Base-by-base conservation (phyloP, 2,797 vertebrate species). In the Pterois miles region DNA sequence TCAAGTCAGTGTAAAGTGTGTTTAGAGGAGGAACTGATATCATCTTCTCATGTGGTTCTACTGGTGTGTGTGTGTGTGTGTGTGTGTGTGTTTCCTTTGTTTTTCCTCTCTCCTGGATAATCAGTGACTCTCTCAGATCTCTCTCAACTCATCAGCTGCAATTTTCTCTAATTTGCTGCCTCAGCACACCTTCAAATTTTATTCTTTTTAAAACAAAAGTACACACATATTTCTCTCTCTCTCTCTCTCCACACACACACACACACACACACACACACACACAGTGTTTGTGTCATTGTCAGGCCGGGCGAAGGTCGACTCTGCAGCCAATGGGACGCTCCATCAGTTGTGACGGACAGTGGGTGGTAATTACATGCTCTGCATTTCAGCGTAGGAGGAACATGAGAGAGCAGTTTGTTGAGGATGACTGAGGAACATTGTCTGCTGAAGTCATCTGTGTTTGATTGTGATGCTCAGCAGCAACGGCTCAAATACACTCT, bases 361-460 rank as follows among this genome's bases (percentile, higher is more conserved):
- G 53, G 78, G 29, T 16, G 33, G 56, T 80, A 80, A 86, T 88
- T 64, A 82, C 75, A 75, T 48, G 76, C 60, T 64, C 56, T 65
- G 65, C 29, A 14, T 57, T 83, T 59, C 31, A 27, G 40, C 11
- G 69, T 71, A 64, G 67, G 73, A 69, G 48, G 8, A 18, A 66
- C 25, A 58, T 13, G 31, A 69, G 46, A 25, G 69, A 67, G 40
- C 16, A 8, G 62, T 65, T 60, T 56, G 65, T 27, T 46, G 43
- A 54, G 46, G 20, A 16, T 4, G 33, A 29, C 4, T 34, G 74
- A 80, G 53, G 50, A 53, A 3, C 53, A n/a, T 9, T 64, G 63
- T 80, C 34, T 80, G 34, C 34, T 34, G 50, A 66, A 43, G 14
- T 68, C 46, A 48, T 71, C 56, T 52, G 40, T 50, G 58, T 78